These are phyloP conservation scores for Lasioglossum lativentre DNA, from an alignment of 2,888 invertebrate species.

Conservation along the genomic window DNA sequence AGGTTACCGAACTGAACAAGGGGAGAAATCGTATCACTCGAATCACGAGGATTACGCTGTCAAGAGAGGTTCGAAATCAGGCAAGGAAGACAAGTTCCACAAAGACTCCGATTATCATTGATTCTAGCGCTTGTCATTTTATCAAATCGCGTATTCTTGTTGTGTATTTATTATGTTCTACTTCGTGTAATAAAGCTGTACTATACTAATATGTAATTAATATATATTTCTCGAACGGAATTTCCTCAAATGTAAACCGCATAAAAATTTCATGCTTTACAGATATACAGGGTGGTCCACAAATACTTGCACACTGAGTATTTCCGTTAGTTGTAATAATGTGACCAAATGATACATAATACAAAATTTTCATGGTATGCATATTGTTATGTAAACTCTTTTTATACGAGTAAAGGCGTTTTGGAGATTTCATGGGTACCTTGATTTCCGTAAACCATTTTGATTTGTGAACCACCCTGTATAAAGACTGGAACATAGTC, in stretches of 20 bases:
- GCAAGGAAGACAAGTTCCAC: conserved; percentile 85
- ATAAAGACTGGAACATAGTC: no score
- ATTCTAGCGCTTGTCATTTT: background rate
- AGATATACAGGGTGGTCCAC: no score
- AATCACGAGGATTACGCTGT: conserved; percentile 86
- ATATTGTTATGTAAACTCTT: no score
- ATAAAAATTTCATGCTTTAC: no score
- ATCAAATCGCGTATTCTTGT: conserved; percentile 8
- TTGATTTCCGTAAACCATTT: no score
- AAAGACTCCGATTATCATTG: conserved; percentile 36
- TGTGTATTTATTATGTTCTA: conserved; percentile 25
- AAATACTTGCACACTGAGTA: no score
- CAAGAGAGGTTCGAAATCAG: conserved; percentile 85
- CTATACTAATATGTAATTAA: background rate
- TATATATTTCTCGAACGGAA: background rate
- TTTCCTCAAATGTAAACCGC: background rate
- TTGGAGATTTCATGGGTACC: no score
- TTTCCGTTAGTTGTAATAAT: no score
- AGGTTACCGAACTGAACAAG: conserved; percentile 87
- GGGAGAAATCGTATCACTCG: conserved; percentile 86
- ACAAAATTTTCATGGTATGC: no score
- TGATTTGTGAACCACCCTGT: no score
- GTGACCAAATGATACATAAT: no score
- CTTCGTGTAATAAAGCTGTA: conserved; percentile 35
- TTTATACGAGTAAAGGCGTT: no score